These are phyloP conservation scores for Leucoraja erinaceus DNA, from an alignment of 2,113 vertebrate genomes.

Conservation along the genomic window DNA sequence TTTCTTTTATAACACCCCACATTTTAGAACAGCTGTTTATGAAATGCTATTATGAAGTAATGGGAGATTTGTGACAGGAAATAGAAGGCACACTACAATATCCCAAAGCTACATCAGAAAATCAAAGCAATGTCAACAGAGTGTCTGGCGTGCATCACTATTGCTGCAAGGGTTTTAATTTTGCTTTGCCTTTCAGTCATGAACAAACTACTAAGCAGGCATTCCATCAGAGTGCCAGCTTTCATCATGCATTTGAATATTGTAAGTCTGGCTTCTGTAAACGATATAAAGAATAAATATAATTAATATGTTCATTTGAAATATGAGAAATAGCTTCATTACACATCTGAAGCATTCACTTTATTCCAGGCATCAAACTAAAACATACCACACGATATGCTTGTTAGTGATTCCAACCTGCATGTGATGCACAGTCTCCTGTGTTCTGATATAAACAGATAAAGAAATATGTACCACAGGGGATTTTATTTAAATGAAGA, in stretches of 20 bases:
- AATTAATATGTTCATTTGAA: background rate
- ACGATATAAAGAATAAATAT: background rate
- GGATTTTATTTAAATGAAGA: background rate
- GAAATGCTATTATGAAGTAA: background rate
- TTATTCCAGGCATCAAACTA: background rate
- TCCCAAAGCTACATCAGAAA: background rate
- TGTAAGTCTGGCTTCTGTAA: background rate
- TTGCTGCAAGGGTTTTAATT: slow-evolving; percentile 2
- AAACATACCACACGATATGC: background rate
- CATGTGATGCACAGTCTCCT: too few species aligned
- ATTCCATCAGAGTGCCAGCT: background rate
- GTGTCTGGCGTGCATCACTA: background rate
- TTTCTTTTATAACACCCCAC: background rate
- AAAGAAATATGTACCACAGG: background rate
- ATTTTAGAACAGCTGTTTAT: background rate
- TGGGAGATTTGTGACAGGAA: background rate
- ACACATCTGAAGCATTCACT: background rate
- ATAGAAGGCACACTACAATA: background rate
- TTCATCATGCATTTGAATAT: background rate
- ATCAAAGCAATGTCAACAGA: slow-evolving; percentile 15
- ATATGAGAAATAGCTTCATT: background rate
- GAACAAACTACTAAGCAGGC: background rate
- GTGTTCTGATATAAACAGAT: background rate
- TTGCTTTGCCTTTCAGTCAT: background rate
- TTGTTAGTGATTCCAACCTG: too few species aligned